Evolutionary conservation across 2,113 vertebrate genomes (phyloP), one percentile per base, ranked within the genome.

Genomic region (Ceyx cyanopectus): DNA sequence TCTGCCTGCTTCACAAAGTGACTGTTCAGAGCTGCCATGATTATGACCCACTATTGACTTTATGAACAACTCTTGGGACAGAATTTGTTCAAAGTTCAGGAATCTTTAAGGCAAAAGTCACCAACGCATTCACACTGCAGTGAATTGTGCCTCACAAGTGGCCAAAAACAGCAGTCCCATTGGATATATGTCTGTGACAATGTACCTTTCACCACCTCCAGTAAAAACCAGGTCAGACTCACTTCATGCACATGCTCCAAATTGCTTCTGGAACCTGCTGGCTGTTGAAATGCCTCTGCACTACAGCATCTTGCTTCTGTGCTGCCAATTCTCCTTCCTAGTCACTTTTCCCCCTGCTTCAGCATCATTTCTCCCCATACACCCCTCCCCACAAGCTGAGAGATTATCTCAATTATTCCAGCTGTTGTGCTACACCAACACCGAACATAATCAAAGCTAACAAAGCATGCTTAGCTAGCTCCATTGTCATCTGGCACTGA

Each of bases 361-460:
- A 83, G 17, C 63, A 73, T 17, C 45, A 27, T 50, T 73, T 4
- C 18, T 12, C 48, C 29, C 17, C 29, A 4, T 11, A 6, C 22
- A 9, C 18, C 41, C 27, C 21, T 27, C 27, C 9, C 5, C 53
- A 48, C 1, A 4, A 73, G 43, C 50, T 24, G 22, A 45, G 76
- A 80, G 60, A 81, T 69, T 58, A 62, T 70, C 56, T 81, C 54
- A 62, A 4, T 89, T 56, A 69, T 90, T 93, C 89, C 92, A 91
- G 84, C 75, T 92, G 81, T 63, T 92, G 37, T 90, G 77, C 69
- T 57, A 9, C 80, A 86, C 40, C 69, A 76, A 72, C 60, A 66
- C 10, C 29, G 77, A 92, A 54, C 66, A 58, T 3, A 69, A 75
- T 67, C 68, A 88, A 92, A 94, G 73, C 79, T 68, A 81, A 81